A percentile compares a stretch with the other conserved stretches of the same genome.
Evolutionary conservation across 2,888 invertebrate species (phyloP).

Genomic region (Cremastinae sp.): DNA sequence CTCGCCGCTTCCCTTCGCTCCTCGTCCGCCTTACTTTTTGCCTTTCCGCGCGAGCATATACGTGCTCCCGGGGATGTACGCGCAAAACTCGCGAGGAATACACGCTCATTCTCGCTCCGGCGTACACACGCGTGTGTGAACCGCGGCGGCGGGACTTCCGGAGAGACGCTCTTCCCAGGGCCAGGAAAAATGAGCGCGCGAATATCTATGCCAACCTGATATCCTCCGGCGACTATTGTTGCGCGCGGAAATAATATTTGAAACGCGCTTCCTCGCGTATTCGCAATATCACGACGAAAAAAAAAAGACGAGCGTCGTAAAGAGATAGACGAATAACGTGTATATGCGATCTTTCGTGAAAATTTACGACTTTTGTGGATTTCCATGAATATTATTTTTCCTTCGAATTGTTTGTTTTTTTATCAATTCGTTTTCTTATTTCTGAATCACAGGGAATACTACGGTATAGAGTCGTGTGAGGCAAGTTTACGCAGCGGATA

Average conservation of each 20-base stretch:
- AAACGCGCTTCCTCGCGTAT: neutral
- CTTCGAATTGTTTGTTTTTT: no score
- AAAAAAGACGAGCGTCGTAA: neutral
- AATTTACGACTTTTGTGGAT: no score
- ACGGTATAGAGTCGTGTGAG: no score
- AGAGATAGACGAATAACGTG: neutral
- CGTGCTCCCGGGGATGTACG: conserved; percentile 7
- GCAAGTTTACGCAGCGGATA: no score
- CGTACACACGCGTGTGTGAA: conserved; percentile 5
- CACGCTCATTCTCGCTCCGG: neutral
- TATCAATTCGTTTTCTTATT: no score
- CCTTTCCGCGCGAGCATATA: neutral
- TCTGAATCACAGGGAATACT: no score
- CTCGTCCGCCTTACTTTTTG: conserved; percentile 7
- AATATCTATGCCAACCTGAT: conserved; percentile 45
- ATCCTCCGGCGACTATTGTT: conserved; percentile 35
- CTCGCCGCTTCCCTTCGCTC: conserved; percentile 4
- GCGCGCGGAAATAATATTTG: conserved; percentile 21
- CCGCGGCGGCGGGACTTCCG: conserved; percentile 57
- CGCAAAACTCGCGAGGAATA: neutral
- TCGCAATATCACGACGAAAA: neutral
- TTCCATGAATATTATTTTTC: no score
- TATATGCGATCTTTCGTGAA: no score
- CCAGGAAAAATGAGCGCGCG: conserved; percentile 55
- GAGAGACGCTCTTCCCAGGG: conserved; percentile 59